Percentiles rank a stretch among this genome's conserved stretches.
Conservation (phyloP, 1,140 invertebrate species). For the Bombus superbus region DNA sequence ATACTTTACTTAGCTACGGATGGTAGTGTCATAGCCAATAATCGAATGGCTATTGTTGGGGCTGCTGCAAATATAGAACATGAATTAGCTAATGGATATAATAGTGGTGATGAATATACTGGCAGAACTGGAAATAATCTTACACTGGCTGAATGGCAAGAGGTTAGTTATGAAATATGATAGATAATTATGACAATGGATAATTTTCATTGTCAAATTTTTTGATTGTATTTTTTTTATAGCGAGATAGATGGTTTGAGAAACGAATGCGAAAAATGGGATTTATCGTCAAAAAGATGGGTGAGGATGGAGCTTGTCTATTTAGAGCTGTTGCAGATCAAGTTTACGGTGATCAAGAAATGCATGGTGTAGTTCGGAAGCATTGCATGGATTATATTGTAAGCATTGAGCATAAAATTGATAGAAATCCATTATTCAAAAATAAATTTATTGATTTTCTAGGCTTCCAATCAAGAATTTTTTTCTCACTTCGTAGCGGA, state of each 20-base stretch:
- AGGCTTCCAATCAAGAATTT: constrained; percentile 93
- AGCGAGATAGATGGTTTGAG: constrained; percentile 88
- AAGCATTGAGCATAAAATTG: constrained; percentile 73
- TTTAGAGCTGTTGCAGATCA: constrained; percentile 96
- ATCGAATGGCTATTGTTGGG: constrained; percentile 72
- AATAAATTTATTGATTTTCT: constrained; percentile 56
- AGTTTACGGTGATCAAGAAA: constrained; percentile 96
- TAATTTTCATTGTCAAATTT: background rate
- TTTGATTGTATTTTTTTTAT: constrained; percentile 4
- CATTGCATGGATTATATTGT: constrained; percentile 98
- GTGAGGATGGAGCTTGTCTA: constrained; percentile 96
- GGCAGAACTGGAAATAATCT: constrained; percentile 83
- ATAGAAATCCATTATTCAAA: background rate
- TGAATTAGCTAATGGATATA: constrained; percentile 85
- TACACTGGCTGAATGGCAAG: constrained; percentile 85
- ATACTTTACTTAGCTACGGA: constrained; percentile 68
- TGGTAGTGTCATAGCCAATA: constrained; percentile 71
- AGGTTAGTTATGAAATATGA: constrained; percentile 75
- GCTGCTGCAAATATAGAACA: constrained; percentile 74
- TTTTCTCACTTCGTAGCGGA: constrained; percentile 97
- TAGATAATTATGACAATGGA: too few species aligned
- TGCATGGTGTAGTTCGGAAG: constrained; percentile 92
- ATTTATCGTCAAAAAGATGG: constrained; percentile 93
- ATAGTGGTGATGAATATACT: constrained; percentile 91
- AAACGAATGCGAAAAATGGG: constrained; percentile 90